phyloP scores from a whole-genome alignment of 1,140 invertebrate genomes.

The Macrobrachium rosenbergii region DNA sequence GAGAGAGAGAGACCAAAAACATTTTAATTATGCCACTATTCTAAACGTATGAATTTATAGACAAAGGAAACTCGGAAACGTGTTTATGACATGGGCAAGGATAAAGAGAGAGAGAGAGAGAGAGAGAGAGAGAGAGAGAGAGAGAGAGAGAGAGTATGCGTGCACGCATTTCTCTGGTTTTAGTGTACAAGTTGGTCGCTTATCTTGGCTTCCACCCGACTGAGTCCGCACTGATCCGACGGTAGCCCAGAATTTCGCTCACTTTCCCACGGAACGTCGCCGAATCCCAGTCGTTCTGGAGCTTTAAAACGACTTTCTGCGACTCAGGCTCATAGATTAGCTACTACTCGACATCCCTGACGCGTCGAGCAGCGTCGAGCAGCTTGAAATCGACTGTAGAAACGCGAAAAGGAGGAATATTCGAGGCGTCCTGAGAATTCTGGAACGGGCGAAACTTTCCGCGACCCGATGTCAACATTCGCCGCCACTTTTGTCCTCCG shows the following conservation, averaged over 20 bases:
- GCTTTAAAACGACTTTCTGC: too few relatives aligned
- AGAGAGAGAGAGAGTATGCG: not conserved
- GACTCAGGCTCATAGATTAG: too few relatives aligned
- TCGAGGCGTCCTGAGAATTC: too few relatives aligned
- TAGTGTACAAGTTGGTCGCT: conserved; percentile 16
- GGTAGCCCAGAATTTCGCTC: not conserved
- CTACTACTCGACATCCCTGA: too few relatives aligned
- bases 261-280: not conserved
- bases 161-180: not conserved
- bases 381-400: too few relatives aligned
- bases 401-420: not conserved
- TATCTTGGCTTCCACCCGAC: conserved; percentile 26
- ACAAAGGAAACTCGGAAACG: too few relatives aligned
- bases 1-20: too few relatives aligned
- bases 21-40: too few relatives aligned
- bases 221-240: not conserved
- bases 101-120: not conserved
- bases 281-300: too few relatives aligned
- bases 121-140: not conserved
- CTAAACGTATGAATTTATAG: too few relatives aligned
- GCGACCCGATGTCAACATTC: not conserved
- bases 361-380: too few relatives aligned
- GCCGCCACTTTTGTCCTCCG: conserved; percentile 8
- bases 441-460: not conserved
- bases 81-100: too few relatives aligned